Percentiles rank a stretch among this genome's conserved stretches.
Conservation (phyloP, 1,140 invertebrate species). For the Danaus melanippus region DNA sequence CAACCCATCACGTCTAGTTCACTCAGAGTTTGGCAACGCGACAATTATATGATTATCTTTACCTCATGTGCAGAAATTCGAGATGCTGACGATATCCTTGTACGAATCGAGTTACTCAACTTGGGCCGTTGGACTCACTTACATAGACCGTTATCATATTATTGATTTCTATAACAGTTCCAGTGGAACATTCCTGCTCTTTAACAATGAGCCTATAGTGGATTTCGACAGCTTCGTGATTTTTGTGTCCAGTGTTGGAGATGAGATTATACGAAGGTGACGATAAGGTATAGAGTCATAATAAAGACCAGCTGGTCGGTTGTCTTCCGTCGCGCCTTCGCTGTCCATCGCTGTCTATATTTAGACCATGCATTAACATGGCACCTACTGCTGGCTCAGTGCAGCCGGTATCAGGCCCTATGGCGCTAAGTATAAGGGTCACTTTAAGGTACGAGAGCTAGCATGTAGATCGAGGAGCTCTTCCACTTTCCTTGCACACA, state of each 20-base stretch:
- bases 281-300: too few relatives aligned
- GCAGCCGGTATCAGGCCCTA: not conserved
- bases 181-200: too few relatives aligned
- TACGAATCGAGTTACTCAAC: not conserved
- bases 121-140: not conserved
- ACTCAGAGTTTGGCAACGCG: conserved; percentile 12
- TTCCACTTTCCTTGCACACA: conserved; percentile 32
- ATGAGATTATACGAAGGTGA: too few relatives aligned
- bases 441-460: not conserved
- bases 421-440: not conserved
- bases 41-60: conserved; percentile 17
- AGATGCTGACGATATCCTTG: conserved; percentile 7
- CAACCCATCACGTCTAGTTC: conserved; percentile 5
- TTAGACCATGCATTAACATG: conserved; percentile 10
- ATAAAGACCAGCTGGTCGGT: conserved; percentile 20
- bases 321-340: conserved; percentile 14
- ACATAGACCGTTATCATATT: too few relatives aligned
- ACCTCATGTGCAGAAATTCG: not conserved
- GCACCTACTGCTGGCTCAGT: not conserved
- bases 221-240: too few relatives aligned
- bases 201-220: too few relatives aligned
- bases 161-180: too few relatives aligned
- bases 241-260: too few relatives aligned
- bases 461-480: conserved; percentile 14
- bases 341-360: conserved; percentile 10